Base-by-base conservation (phyloP, 2,888 invertebrate genomes). In the Leptothorax acervorum region DNA sequence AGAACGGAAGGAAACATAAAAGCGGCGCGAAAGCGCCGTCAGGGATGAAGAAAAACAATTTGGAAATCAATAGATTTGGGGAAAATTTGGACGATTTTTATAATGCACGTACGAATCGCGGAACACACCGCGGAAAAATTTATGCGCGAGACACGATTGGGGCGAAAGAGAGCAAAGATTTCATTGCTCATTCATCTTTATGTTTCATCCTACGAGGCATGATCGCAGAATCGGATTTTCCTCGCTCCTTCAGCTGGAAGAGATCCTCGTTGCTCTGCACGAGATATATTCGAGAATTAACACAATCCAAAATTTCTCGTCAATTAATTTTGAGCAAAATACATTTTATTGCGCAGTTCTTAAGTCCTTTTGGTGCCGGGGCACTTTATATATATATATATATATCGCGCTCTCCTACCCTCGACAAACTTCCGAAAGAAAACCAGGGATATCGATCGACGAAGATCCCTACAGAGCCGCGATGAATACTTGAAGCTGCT, bases 41-140 rank as follows among this genome's bases (percentile, higher is more conserved):
- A 31, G 66, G 66, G 11, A 68, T 66, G 48, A 83, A 85, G 75
- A 66, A 83, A 68, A 71, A 83, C 57, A 63, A 82, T 85, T 71
- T 70, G 8, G 11, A 18, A 55, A 71, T 81, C 65, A 76, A 88
- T 76, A 79, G 85, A 84, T 85, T 87, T 9, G 18, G 2, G 48
- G 31, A 66, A 45, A 28, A 45, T 48, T 45, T 1, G 0, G 1
- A 68, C 18, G 9, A 45, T 18, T 9, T 8, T 45, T 48, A 48
- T 18, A 4, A 48, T 31, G 48, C 4, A 18, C 8, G 12, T 8
- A 23, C 8, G 3, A 18, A 18, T 42, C 84, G 86, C 82, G 82
- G 89, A 92, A 91, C 23, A 23, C 89, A 88, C 89, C 90, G 23
- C 87, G 84, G 4, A 57, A 48, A 60, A 60, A 28, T 71, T 60